These are phyloP conservation scores for Teleogryllus occipitalis DNA, from an alignment of 1,140 invertebrate genomes.

Conservation along the genomic window DNA sequence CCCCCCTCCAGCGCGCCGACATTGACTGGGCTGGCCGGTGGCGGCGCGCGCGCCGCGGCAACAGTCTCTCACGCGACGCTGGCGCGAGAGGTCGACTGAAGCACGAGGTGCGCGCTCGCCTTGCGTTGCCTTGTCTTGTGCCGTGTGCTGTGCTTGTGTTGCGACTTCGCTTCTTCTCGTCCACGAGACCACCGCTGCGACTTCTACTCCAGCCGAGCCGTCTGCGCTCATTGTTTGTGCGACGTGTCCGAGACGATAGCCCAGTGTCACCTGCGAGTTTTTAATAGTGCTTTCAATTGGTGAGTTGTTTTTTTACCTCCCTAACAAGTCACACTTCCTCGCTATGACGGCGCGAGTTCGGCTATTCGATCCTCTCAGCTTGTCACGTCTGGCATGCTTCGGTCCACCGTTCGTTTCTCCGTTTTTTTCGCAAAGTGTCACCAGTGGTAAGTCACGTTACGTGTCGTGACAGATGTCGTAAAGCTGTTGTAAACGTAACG, in stretches of 20 bases:
- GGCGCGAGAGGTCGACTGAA: too few species aligned
- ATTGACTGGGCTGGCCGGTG: slow-evolving; percentile 11
- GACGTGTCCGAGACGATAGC: not conserved
- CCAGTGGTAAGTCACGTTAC: not conserved
- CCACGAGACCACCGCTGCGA: too few species aligned
- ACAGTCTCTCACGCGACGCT: not conserved
- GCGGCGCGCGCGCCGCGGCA: too few species aligned
- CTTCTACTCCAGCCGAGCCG: too few species aligned
- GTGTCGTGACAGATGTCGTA: not conserved
- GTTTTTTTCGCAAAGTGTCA: not conserved
- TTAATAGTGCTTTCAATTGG: not conserved
- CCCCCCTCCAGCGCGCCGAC: slow-evolving; percentile 17
- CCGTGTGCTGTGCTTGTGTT: not conserved
- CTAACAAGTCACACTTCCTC: not conserved
- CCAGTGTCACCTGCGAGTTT: not conserved
- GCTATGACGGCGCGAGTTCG: not conserved
- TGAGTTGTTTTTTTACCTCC: not conserved
- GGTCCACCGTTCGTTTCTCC: too few species aligned
- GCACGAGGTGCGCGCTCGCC: too few species aligned
- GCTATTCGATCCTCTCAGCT: not conserved
- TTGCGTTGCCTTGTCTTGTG: not conserved
- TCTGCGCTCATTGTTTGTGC: not conserved
- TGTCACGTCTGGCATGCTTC: not conserved
- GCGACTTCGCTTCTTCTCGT: not conserved
- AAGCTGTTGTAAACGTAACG: not conserved